Conservation (phyloP, 2,113 vertebrate genomes). For the Tursiops truncatus region DNA sequence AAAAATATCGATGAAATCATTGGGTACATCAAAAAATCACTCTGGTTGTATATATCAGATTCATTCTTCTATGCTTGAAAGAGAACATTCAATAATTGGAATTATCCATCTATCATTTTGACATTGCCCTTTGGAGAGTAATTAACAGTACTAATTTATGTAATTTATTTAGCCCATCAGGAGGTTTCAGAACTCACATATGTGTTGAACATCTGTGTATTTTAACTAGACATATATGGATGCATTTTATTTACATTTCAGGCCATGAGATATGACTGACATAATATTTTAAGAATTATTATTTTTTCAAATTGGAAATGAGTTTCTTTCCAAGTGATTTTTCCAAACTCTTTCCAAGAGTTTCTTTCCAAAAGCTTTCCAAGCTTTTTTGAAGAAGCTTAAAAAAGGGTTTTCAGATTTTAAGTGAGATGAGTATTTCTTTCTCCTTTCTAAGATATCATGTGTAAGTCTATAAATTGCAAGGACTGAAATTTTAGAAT, state of each 20-base stretch:
- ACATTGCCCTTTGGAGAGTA: conserved; percentile 70
- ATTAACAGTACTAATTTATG: conserved; percentile 71
- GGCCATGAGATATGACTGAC: not conserved
- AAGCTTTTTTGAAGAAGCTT: not conserved
- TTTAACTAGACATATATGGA: not conserved
- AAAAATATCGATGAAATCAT: conserved; percentile 68
- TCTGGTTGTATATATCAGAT: conserved; percentile 40
- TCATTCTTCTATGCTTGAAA: conserved; percentile 57
- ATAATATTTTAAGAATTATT: not conserved
- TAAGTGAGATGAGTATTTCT: not conserved
- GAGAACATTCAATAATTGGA: conserved; percentile 66
- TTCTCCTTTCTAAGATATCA: not conserved
- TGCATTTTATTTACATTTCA: conserved; percentile 22
- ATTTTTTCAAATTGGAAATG: not conserved
- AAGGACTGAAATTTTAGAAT: not conserved
- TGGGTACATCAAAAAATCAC: conserved; percentile 41
- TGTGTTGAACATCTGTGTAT: not conserved
- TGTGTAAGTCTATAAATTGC: not conserved
- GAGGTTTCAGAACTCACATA: conserved; percentile 39
- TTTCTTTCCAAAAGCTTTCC: too few species aligned
- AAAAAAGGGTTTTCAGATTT: not conserved
- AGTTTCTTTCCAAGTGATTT: not conserved
- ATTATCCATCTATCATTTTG: conserved; percentile 67
- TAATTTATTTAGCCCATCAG: conserved; percentile 41
- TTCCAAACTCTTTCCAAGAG: too few species aligned